Evolutionary conservation across 2,888 invertebrate genomes (phyloP), one percentile per base, ranked within the genome.

Genomic region (Shargacucullia verbasci): DNA sequence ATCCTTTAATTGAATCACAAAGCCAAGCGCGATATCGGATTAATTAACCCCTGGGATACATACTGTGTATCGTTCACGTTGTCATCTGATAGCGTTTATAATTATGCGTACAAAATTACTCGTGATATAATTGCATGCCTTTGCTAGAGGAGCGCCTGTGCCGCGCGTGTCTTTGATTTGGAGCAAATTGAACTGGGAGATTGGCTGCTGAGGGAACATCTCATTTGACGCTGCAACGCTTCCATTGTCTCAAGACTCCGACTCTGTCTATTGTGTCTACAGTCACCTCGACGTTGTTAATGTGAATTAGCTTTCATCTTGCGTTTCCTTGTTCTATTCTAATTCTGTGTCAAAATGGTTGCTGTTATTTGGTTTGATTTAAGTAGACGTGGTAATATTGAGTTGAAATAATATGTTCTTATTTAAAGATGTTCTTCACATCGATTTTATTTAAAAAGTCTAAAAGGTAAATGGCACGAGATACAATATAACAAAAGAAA

Each of bases 131-230:
- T 85, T 84, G 81, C 80, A 78, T 70, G 58, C 64, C 59, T 56
- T 63, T 67, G 70, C 56, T 74, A 67, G 70, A 78, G 65, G 63
- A 74, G 81, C 70, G 80, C 79, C 38, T 20, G 20, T 20, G 43
- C 37, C 38, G 68, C 68, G 76, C 81, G 82, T 85, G 84, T 73
- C 81, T 79, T 83, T 90, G 89, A 92, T 91, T 90, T 88, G 91
- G 84, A 90, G 90, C 90, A 91, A 92, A 92, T 92, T 91, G 91
- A 90, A 91, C 87, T 68, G 82, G 81, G 83, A 86, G 87, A 91
- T 91, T 91, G 91, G 89, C 87, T 89, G 85, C 76, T 81, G 81
- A 81, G 81, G 80, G 84, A 87, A 88, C 88, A 87, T 91, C 91
- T 91, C 86, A 90, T 91, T 92, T 91, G 91, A 88, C 86, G 90